phyloP scores from a whole-genome alignment of 2,888 invertebrate genomes.

The Nudaria mundana region DNA sequence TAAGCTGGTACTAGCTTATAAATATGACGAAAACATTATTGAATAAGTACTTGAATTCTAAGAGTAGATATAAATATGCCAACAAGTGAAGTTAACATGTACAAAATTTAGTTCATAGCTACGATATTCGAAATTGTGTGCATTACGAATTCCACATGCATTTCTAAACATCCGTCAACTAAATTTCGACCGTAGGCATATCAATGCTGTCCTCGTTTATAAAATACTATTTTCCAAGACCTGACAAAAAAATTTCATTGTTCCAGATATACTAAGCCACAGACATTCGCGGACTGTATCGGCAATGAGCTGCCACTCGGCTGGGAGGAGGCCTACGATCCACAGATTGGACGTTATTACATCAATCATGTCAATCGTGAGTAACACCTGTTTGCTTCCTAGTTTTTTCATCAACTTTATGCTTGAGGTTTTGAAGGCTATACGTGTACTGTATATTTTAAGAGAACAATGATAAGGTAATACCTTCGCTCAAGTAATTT shows the following conservation, averaged over 20 bases:
- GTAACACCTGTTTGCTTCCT: conserved; percentile 59
- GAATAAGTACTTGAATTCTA: too few species aligned
- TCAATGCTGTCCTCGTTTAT: conserved; percentile 13
- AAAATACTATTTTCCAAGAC: conserved; percentile 20
- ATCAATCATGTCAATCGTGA: conserved; percentile 98
- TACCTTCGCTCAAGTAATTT: not conserved
- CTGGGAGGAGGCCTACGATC: conserved; percentile 98
- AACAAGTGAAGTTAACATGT: not conserved
- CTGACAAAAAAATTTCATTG: conserved; percentile 44
- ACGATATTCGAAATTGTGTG: too few species aligned
- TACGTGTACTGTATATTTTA: conserved; percentile 5
- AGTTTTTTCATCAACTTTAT: conserved; percentile 4
- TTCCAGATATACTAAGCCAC: conserved; percentile 97
- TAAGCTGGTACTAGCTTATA: too few species aligned
- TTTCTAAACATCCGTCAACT: conserved; percentile 1
- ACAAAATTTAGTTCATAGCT: not conserved
- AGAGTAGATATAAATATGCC: not conserved
- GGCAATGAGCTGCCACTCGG: conserved; percentile 98
- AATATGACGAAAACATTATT: too few species aligned
- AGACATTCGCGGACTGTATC: conserved; percentile 98
- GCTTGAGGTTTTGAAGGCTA: conserved; percentile 1
- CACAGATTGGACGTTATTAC: conserved; percentile 96
- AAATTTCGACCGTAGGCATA: conserved; percentile 10
- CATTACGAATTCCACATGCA: too few species aligned
- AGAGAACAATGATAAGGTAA: not conserved